A percentile compares a stretch with the other conserved stretches of the same genome.
Conservation (phyloP, 1,140 invertebrate genomes). For the Acromyrmex echinatior region DNA sequence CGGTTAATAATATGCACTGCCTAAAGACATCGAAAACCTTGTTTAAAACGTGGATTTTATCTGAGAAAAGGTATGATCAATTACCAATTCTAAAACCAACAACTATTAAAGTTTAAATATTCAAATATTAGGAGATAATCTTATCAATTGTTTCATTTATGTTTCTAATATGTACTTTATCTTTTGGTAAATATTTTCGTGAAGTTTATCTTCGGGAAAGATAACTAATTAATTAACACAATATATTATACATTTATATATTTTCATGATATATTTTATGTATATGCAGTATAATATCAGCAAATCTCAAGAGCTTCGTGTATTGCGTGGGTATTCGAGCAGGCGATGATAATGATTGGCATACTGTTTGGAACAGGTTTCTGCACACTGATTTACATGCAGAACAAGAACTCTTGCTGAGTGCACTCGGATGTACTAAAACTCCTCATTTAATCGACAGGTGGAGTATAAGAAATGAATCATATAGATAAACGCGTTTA, state of each 20-base stretch:
- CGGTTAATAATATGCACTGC: constrained; percentile 72
- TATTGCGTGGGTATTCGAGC: constrained; percentile 76
- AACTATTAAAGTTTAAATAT: neutral
- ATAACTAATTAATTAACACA: neutral
- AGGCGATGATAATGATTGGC: constrained; percentile 70
- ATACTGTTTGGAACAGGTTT: constrained; percentile 68
- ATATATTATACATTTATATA: neutral
- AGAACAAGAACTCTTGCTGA: constrained; percentile 77
- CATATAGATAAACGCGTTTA: neutral
- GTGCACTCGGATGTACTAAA: constrained; percentile 75
- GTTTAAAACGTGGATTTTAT: constrained; percentile 76
- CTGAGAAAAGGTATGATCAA: constrained; percentile 66
- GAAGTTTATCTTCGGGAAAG: neutral
- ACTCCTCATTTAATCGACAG: constrained; percentile 66
- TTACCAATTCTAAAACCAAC: neutral
- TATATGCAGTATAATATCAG: constrained; percentile 48
- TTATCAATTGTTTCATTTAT: neutral
- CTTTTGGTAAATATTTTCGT: neutral
- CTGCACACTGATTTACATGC: constrained; percentile 70
- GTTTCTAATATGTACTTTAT: neutral
- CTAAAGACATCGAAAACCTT: constrained; percentile 67
- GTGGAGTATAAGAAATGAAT: constrained; percentile 70
- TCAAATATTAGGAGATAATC: neutral
- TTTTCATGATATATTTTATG: neutral
- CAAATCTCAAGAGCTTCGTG: constrained; percentile 76